Percentiles rank a stretch among this genome's conserved stretches.
Conservation (phyloP, 2,888 invertebrate species). For the Microctonus hyperodae region DNA sequence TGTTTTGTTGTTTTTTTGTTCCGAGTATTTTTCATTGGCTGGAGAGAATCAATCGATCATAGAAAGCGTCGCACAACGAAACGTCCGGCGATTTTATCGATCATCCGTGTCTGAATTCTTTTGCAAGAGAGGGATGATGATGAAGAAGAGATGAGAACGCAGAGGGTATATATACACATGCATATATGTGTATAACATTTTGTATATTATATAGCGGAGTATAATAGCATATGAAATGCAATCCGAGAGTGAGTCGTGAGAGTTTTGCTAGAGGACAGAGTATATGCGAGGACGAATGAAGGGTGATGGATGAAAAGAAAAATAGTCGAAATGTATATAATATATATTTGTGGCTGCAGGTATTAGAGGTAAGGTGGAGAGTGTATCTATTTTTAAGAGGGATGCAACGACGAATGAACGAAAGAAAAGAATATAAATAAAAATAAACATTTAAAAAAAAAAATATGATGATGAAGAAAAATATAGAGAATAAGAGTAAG, state of each 20-base stretch:
- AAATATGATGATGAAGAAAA: slow-evolving; percentile 18
- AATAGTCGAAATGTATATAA: slow-evolving; percentile 17
- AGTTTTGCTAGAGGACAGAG: slow-evolving; percentile 31
- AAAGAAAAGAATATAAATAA: slow-evolving; percentile 1
- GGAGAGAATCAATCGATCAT: slow-evolving; percentile 30
- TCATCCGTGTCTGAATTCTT: slow-evolving; percentile 32
- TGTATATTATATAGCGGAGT: slow-evolving; percentile 38
- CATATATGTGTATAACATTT: slow-evolving; percentile 10
- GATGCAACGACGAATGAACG: slow-evolving; percentile 2
- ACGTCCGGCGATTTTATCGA: slow-evolving; percentile 43
- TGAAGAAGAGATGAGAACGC: slow-evolving; percentile 17
- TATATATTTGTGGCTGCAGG: neutral
- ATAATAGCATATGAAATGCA: slow-evolving; percentile 55
- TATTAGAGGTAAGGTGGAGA: slow-evolving; percentile 16
- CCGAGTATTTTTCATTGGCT: slow-evolving; percentile 7
- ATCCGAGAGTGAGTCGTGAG: slow-evolving; percentile 53
- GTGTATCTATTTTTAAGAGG: slow-evolving; percentile 10
- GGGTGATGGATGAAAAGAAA: slow-evolving; percentile 30
- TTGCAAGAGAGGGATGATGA: slow-evolving; percentile 25
- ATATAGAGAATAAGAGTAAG: slow-evolving; percentile 26
- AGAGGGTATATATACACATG: slow-evolving; percentile 3
- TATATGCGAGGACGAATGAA: slow-evolving; percentile 18
- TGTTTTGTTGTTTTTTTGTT: slow-evolving; percentile 2
- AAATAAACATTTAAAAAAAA: neutral
- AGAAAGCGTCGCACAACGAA: slow-evolving; percentile 4